Evolutionary conservation across 1,140 invertebrate species (phyloP), one percentile per base, ranked within the genome.

Genomic region (Eumeta japonica): DNA sequence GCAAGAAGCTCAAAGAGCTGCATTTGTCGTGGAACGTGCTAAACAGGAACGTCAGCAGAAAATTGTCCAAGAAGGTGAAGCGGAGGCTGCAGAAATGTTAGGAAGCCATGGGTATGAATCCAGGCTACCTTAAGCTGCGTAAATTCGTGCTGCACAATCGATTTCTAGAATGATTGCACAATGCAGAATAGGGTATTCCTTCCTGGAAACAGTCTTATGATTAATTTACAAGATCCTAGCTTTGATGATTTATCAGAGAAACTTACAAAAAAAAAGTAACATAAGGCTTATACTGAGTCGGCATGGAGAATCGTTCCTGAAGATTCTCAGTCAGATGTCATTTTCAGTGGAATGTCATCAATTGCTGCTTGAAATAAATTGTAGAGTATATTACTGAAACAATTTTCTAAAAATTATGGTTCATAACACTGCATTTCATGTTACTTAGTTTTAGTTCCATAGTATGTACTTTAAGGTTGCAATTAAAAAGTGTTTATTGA

Each of bases 1-100:
- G 66, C 97, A 99, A 79, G 97, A 99, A 76, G 97, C 97, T 10
- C 97, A 99, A 75, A 77, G 97, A 53, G 97, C 97, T 27, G 93
- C 94, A 39, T 99, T 99, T 71, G 86, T 95, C 15, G 97, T 99
- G 1, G 97, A 99, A 79, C 85, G 90, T 58, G 97, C 97, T 10
- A 95, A 90, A 55, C 96, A 99, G 66, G 96, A 99, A 68, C 86
- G 87, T 59, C 97, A 99, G 73, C 97, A 99, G 75, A 99, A 99
- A 65, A 97, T 99, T 77, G 94, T 99, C 1, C 96, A 99, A 48
- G 96, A 99, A 79, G 97, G 97, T 82, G 97, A 99, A 86, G 95
- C 97, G 15, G 89, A 97, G 81, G 92, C 97, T 55, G 97, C 97
- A 2, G 89, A 91, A 82, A 92, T 94, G 90, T 88, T 99, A 77